phyloP scores from a whole-genome alignment of 2,797 vertebrate species.

The Sylvilagus floridanus region DNA sequence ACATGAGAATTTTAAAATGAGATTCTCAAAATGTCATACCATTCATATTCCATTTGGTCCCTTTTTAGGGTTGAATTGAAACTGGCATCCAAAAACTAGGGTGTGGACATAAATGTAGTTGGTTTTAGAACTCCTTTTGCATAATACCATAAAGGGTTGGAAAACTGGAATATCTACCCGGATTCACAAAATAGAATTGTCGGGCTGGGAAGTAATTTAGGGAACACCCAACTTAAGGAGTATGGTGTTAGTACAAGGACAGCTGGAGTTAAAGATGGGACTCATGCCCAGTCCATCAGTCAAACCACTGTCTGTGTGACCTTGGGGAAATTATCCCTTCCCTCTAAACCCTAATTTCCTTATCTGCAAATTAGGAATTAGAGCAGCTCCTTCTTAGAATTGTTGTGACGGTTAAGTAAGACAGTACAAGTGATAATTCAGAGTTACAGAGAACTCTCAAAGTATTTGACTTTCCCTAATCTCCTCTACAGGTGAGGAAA shows the following conservation, averaged over 20 bases:
- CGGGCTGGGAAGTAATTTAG: background rate
- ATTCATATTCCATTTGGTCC: background rate
- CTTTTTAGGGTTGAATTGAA: accelerated
- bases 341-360: background rate
- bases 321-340: accelerated
- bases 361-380: background rate
- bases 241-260: accelerated
- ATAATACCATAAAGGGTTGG: background rate
- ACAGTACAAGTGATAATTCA: accelerated
- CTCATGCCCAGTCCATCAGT: accelerated
- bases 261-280: accelerated
- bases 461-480: background rate
- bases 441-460: background rate
- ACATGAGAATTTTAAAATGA: background rate
- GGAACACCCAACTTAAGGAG: background rate
- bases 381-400: background rate
- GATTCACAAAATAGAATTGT: background rate
- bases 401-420: background rate
- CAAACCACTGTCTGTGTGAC: accelerated
- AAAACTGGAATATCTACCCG: background rate
- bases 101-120: too few relatives aligned
- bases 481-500: background rate
- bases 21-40: background rate
- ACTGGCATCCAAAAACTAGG: background rate
- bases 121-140: background rate